A percentile compares a stretch with the other conserved stretches of the same genome.
These are phyloP conservation scores for Caenorhabditis sp. DNA, from an alignment of 2,888 invertebrate species.

Conservation along the genomic window DNA sequence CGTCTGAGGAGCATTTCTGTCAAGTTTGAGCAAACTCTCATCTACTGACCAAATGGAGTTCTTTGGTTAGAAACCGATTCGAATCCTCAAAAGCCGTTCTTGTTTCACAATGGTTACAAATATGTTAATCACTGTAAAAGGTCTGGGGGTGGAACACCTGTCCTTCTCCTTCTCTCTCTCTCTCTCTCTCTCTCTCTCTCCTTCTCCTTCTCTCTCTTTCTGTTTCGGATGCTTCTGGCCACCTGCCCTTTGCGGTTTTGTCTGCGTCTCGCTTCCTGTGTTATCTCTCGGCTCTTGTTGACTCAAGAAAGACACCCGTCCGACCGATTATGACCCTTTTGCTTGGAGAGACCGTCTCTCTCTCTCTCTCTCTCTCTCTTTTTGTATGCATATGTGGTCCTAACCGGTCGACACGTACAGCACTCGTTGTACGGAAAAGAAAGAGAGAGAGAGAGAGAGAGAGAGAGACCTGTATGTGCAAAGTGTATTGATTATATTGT, in stretches of 20 bases:
- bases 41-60: no score
- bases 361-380: not conserved
- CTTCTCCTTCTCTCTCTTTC: constrained; percentile 6
- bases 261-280: constrained; percentile 4
- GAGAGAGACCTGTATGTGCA: no score
- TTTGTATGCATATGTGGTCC: constrained; percentile 8
- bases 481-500: not conserved
- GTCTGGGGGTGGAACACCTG: no score
- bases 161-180: not conserved
- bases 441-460: not conserved
- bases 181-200: constrained; percentile 2
- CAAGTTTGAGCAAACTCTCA: no score
- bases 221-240: not conserved
- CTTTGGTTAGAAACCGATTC: no score
- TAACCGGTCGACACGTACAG: no score
- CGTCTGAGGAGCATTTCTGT: no score
- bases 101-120: no score
- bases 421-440: no score
- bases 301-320: not conserved
- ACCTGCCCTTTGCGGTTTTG: not conserved
- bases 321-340: not conserved
- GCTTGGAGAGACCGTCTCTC: not conserved
- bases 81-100: no score
- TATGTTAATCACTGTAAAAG: no score
- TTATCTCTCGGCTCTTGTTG: not conserved